Evolutionary conservation across 2,888 invertebrate genomes (phyloP).

Genomic region (Laothoe populi): DNA sequence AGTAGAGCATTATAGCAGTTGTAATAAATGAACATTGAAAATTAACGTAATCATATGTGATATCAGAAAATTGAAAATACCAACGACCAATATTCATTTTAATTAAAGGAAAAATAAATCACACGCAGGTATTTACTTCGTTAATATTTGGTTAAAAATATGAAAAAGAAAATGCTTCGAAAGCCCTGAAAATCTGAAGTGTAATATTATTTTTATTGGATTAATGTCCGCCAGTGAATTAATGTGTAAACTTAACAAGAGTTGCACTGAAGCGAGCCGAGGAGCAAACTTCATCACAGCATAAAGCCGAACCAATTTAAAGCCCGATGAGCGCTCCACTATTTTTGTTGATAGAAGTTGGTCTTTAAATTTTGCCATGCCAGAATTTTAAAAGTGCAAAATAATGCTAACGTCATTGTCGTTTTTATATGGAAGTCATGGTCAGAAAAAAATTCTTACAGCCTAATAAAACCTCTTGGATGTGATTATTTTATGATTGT

Average conservation of each 20-base stretch:
- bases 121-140: not conserved
- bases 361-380: conserved; percentile 6
- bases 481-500: not conserved
- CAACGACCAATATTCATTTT: not conserved
- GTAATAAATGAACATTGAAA: too few species aligned
- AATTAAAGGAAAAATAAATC: conserved; percentile 7
- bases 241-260: conserved; percentile 32
- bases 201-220: conserved; percentile 39
- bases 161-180: not conserved
- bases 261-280: conserved; percentile 24
- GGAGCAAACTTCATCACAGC: conserved; percentile 26
- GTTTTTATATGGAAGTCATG: conserved; percentile 2
- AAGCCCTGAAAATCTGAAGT: conserved; percentile 21
- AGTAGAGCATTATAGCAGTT: too few species aligned
- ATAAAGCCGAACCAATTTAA: conserved; percentile 24
- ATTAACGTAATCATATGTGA: not conserved
- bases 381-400: conserved; percentile 2
- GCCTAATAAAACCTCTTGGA: not conserved
- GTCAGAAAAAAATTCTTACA: too few species aligned
- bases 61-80: not conserved
- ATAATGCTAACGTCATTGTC: conserved; percentile 1
- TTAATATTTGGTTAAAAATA: conserved; percentile 4
- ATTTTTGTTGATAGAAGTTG: conserved; percentile 21
- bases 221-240: conserved; percentile 33
- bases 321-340: conserved; percentile 19